phyloP scores from a whole-genome alignment of 1,140 invertebrate genomes.

The Oncopeltus fasciatus region DNA sequence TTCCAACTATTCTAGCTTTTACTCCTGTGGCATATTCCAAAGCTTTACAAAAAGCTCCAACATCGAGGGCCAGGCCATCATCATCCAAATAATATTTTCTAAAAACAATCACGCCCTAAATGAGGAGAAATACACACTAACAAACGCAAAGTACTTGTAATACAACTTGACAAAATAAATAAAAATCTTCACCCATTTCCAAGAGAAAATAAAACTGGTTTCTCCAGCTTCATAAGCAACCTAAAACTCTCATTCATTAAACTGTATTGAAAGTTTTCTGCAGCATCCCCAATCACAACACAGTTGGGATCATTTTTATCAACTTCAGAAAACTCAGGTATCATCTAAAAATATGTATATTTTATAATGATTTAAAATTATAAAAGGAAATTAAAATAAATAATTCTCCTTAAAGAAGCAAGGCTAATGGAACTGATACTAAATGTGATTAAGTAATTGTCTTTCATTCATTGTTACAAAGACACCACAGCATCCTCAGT shows the following conservation, averaged over 20 bases:
- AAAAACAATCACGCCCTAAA: constrained; percentile 40
- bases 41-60: constrained; percentile 66
- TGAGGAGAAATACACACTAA: neutral
- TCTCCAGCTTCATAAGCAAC: constrained; percentile 46
- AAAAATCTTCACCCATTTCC: constrained; percentile 25
- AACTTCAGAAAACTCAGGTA: constrained; percentile 39
- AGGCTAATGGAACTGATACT: too few relatives aligned
- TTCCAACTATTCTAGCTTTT: constrained; percentile 59
- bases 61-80: constrained; percentile 66
- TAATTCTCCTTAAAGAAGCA: too few relatives aligned
- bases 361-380: too few relatives aligned
- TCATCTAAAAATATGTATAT: too few relatives aligned
- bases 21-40: constrained; percentile 59
- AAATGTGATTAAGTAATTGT: too few relatives aligned
- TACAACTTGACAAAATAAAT: neutral
- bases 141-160: too few relatives aligned
- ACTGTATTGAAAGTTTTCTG: constrained; percentile 59
- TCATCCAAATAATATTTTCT: constrained; percentile 59
- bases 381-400: too few relatives aligned
- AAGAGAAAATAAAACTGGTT: constrained; percentile 51
- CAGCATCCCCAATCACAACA: constrained; percentile 68
- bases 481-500: too few relatives aligned
- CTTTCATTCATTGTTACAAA: too few relatives aligned
- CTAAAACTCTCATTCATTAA: constrained; percentile 63
- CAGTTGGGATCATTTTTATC: constrained; percentile 42